A percentile compares a stretch with the other conserved stretches of the same genome.
Conservation (phyloP, 2,797 vertebrate species). For the Peromyscus nudipes region DNA sequence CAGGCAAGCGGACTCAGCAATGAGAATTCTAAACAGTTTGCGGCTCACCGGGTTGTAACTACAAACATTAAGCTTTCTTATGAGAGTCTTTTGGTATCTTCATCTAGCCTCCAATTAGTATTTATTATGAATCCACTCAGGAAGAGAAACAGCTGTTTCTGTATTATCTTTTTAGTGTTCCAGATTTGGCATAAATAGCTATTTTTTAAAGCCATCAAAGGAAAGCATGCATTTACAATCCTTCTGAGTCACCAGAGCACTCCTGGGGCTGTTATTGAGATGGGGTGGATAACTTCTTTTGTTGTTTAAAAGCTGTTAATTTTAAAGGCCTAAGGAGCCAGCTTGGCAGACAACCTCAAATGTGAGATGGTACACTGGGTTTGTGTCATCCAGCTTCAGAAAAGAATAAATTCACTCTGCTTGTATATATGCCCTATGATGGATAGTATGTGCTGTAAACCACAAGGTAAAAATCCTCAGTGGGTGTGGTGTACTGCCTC, state of each 20-base stretch:
- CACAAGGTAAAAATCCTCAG: slow-evolving; percentile 71
- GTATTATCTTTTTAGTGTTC: slow-evolving; percentile 64
- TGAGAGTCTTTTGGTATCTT: slow-evolving; percentile 52
- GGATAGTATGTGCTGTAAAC: slow-evolving; percentile 72
- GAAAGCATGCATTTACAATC: slow-evolving; percentile 61
- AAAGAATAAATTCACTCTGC: slow-evolving; percentile 58
- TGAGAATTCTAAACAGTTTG: slow-evolving; percentile 51
- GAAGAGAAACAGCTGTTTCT: slow-evolving; percentile 63
- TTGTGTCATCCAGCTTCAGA: slow-evolving; percentile 52
- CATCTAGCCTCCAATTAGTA: not conserved
- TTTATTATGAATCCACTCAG: slow-evolving; percentile 72
- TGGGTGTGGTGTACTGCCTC: slow-evolving; percentile 77
- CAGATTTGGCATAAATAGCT: slow-evolving; percentile 65
- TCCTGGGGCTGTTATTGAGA: slow-evolving; percentile 59
- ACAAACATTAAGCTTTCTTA: slow-evolving; percentile 53
- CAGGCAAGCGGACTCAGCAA: not conserved
- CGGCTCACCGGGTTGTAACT: slow-evolving; percentile 46
- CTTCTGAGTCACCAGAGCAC: slow-evolving; percentile 9
- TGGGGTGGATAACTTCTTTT: slow-evolving; percentile 15
- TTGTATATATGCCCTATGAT: slow-evolving; percentile 72
- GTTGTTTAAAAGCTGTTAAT: slow-evolving; percentile 58
- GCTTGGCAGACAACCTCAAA: slow-evolving; percentile 59
- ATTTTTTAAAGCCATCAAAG: slow-evolving; percentile 70
- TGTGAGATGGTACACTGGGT: slow-evolving; percentile 15
- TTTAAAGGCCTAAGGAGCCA: slow-evolving; percentile 67